phyloP scores from a whole-genome alignment of 2,797 vertebrate genomes.

The Avahi laniger region DNA sequence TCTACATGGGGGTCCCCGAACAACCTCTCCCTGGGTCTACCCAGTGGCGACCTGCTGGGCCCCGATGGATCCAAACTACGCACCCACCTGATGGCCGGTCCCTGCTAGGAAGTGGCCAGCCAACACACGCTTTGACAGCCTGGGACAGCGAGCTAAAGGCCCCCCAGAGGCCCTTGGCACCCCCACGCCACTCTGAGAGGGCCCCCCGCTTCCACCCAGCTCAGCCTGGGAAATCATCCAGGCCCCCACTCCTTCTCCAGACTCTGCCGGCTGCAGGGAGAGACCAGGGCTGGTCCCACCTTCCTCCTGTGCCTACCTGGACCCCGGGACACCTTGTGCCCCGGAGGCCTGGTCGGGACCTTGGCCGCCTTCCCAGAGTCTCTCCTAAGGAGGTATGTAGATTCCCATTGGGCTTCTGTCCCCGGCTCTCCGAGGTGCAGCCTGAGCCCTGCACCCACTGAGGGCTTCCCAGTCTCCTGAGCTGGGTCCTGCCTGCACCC shows the following conservation, averaged over 20 bases:
- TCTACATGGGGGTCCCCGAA: background rate
- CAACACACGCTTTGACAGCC: rapidly evolving
- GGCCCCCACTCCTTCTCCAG: rapidly evolving
- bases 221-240: background rate
- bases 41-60: background rate
- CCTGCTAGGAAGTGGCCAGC: rapidly evolving
- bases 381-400: background rate
- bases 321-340: too few species aligned
- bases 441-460: rapidly evolving
- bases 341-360: background rate
- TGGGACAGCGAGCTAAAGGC: rapidly evolving
- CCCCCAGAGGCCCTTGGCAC: too few species aligned
- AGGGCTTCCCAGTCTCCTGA: background rate
- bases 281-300: background rate
- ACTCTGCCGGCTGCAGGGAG: background rate
- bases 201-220: background rate
- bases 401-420: background rate
- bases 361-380: background rate
- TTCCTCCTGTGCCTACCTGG: background rate
- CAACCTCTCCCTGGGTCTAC: background rate
- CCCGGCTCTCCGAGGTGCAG: background rate
- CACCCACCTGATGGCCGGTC: too few species aligned
- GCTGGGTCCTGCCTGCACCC: background rate
- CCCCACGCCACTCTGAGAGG: background rate
- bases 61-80: too few species aligned